Conservation (phyloP, 2,113 vertebrate species). For the Ahaetulla prasina region DNA sequence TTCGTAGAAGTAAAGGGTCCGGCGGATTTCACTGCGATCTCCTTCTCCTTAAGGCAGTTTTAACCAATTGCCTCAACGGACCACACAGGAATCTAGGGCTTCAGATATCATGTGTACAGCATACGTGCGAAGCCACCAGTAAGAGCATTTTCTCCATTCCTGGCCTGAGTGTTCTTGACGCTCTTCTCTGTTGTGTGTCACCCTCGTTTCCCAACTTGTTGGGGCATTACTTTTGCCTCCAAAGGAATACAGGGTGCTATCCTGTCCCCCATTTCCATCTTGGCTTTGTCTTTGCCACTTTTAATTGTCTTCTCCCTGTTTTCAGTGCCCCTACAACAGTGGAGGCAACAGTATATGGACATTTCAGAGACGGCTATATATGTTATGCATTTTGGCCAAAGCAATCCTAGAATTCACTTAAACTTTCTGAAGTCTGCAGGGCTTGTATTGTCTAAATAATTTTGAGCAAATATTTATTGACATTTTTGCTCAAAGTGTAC, state of each 20-base stretch:
- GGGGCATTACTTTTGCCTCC: too few species aligned
- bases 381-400: neutral
- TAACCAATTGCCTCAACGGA: neutral
- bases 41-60: neutral
- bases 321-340: neutral
- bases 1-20: neutral
- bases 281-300: neutral
- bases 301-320: too few species aligned
- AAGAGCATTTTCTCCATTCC: neutral
- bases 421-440: neutral
- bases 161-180: neutral
- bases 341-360: neutral
- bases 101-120: neutral
- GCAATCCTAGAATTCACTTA: neutral
- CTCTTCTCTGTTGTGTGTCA: neutral
- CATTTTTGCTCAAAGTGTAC: constrained; percentile 39
- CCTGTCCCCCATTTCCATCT: constrained; percentile 2
- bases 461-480: constrained; percentile 36
- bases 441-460: neutral
- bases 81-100: neutral
- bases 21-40: neutral
- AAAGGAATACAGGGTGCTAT: neutral
- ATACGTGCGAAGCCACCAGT: too few species aligned
- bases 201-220: neutral
- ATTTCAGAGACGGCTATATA: neutral